A percentile compares a stretch with the other conserved stretches of the same genome.
These are phyloP conservation scores for Auanema freiburgensis DNA, from an alignment of 2,888 invertebrate species.

Conservation along the genomic window DNA sequence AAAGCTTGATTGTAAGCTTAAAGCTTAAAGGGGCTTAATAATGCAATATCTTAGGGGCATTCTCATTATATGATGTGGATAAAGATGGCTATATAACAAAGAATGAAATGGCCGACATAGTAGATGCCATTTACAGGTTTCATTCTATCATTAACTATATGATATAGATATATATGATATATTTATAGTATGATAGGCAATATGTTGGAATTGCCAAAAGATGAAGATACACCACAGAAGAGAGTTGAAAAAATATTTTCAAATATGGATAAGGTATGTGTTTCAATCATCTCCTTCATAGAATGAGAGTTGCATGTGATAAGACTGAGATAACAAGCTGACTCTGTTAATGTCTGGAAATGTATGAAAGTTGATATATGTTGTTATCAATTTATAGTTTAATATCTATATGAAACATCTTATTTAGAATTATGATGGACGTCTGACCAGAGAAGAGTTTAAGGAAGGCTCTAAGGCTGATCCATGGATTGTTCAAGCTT, in stretches of 20 bases:
- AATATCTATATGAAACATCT: not conserved
- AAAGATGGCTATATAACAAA: slow-evolving; percentile 68
- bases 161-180: slow-evolving; percentile 36
- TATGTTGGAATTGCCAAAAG: slow-evolving; percentile 67
- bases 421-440: slow-evolving; percentile 67
- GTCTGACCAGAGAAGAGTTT: slow-evolving; percentile 68
- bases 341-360: not conserved
- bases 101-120: slow-evolving; percentile 55
- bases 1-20: slow-evolving; percentile 63
- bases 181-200: slow-evolving; percentile 66
- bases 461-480: slow-evolving; percentile 68
- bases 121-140: slow-evolving; percentile 47
- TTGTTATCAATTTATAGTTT: not conserved
- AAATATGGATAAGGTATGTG: slow-evolving; percentile 67
- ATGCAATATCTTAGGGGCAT: slow-evolving; percentile 69
- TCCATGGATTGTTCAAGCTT: slow-evolving; percentile 69
- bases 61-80: slow-evolving; percentile 68
- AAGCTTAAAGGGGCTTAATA: too few relatives aligned
- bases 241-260: slow-evolving; percentile 68
- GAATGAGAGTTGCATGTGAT: not conserved
- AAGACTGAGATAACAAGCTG: too few relatives aligned
- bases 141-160: slow-evolving; percentile 11
- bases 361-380: not conserved
- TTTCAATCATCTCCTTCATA: not conserved
- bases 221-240: slow-evolving; percentile 68